Percentiles rank a stretch among this genome's conserved stretches.
These are phyloP conservation scores for Tethya wilhelma DNA, from an alignment of 37 sponge, comb jelly and placozoan species.

Conservation along the genomic window DNA sequence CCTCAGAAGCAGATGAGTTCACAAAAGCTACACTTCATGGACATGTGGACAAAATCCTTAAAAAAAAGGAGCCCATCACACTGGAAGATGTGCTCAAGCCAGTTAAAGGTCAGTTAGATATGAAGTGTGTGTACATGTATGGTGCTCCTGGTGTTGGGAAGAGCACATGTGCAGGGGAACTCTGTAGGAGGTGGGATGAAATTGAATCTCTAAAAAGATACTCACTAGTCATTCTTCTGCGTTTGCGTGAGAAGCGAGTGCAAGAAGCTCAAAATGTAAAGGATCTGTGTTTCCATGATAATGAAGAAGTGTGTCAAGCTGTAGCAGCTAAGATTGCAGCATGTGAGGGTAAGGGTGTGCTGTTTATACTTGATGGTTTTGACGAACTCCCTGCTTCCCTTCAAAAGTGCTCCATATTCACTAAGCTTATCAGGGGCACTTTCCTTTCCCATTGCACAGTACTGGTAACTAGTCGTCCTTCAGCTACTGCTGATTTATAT, in stretches of 20 bases:
- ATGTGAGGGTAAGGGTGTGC: constrained; percentile 25
- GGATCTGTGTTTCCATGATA: neutral
- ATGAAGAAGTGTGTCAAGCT: neutral
- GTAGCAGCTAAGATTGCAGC: constrained; percentile 3
- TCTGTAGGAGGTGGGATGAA: constrained; percentile 20
- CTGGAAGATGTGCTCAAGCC: neutral
- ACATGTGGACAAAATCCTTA: neutral
- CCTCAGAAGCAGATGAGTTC: no score
- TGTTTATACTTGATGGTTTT: constrained; percentile 49
- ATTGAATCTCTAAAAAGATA: neutral
- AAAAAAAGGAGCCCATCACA: neutral
- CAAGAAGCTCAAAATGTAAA: neutral
- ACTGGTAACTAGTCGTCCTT: constrained; percentile 32
- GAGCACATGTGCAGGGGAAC: constrained; percentile 35
- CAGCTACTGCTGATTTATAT: neutral
- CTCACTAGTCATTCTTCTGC: constrained; percentile 14
- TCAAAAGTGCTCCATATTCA: neutral
- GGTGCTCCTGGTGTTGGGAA: constrained; percentile 40
- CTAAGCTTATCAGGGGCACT: neutral
- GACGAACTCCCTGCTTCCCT: constrained; percentile 41
- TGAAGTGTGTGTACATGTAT: constrained; percentile 14
- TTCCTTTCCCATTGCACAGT: constrained; percentile 10
- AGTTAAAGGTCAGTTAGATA: neutral
- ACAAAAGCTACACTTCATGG: no score
- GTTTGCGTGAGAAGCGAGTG: constrained; percentile 25